Base-by-base conservation (phyloP, 2,888 invertebrate species). In the Oasisia sp. region DNA sequence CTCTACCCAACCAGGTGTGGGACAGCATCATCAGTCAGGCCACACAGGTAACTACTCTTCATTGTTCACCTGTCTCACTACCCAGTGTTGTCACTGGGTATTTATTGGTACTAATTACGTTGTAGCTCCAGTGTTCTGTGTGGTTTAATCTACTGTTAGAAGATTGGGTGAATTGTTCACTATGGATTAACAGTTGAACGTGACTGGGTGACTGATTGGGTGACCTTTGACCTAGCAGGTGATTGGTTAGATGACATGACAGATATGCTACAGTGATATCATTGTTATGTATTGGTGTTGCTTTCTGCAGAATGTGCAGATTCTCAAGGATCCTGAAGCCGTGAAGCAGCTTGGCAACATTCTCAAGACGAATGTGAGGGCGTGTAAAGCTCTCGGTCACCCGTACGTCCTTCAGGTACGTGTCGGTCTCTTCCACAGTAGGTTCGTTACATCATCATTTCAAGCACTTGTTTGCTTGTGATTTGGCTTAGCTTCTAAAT, bases 331-430 rank as follows among this genome's bases (percentile, higher is more conserved):
- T 96, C 98, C 98, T 94, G 99, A 99, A 96, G 98, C 99, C 94
- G 99, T 99, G 0, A 99, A 99, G 97, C 99, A 99, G 97, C 97
- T 99, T 93, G 98, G 98, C 92, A 99, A 99, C 97, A 99, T 99
- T 96, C 97, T 99, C 92, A 99, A 99, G 97, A 99, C 99, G 0
- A 99, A 99, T 97, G 99, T 99, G 32, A 97, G 99, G 94, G 99
- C 99, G n/a, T 99, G 99, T 96, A 99, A 99, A 97, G 99, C 99
- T 91, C 97, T 99, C 90, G 99, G 99, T 5, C 99, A 99, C 97
- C 98, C 99, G 5, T 99, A 99, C 97, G 99, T 99, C 94, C 97
- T 98, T 94, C 97, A 97, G 97, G 97, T 93, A 32, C 32, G 50
- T 44, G 27, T 50, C 50, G 9, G 9, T 50, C 50, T 50, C 50